Conservation (phyloP, 2,888 invertebrate genomes). For the Athrips mouffetella region DNA sequence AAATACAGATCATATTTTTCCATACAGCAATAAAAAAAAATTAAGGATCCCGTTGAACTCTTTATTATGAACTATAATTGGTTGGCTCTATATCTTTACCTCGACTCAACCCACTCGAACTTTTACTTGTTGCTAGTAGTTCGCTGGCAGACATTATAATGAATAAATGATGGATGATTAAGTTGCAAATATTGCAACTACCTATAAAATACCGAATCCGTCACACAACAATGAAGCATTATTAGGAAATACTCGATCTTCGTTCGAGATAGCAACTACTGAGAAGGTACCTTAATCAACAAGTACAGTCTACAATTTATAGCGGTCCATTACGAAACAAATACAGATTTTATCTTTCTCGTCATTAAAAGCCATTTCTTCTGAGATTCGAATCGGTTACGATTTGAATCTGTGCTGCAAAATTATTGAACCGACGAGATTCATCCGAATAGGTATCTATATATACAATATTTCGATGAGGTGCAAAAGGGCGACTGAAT, state of each 20-base stretch:
- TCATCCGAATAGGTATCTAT: too few species aligned
- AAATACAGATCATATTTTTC: neutral
- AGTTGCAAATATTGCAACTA: too few species aligned
- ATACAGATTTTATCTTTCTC: conserved; percentile 44
- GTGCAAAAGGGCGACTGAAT: too few species aligned
- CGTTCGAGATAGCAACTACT: conserved; percentile 38
- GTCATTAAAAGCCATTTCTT: conserved; percentile 38
- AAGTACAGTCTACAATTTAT: conserved; percentile 29
- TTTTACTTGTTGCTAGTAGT: too few species aligned
- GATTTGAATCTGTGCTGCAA: conserved; percentile 30
- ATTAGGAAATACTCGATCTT: conserved; percentile 44
- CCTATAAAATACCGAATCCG: conserved; percentile 51
- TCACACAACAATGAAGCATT: conserved; percentile 50
- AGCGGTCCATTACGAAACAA: conserved; percentile 32
- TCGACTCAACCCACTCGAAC: conserved; percentile 16
- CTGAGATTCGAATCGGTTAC: too few species aligned
- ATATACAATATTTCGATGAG: too few species aligned
- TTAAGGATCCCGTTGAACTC: conserved; percentile 47
- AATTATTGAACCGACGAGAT: neutral
- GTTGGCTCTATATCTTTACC: neutral
- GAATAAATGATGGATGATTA: too few species aligned
- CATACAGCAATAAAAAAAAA: conserved; percentile 4
- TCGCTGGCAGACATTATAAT: too few species aligned
- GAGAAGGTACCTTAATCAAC: conserved; percentile 40
- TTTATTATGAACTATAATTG: conserved; percentile 39